These are phyloP conservation scores for Drosophila formosana DNA, from an alignment of 2,888 invertebrate genomes.

Conservation along the genomic window DNA sequence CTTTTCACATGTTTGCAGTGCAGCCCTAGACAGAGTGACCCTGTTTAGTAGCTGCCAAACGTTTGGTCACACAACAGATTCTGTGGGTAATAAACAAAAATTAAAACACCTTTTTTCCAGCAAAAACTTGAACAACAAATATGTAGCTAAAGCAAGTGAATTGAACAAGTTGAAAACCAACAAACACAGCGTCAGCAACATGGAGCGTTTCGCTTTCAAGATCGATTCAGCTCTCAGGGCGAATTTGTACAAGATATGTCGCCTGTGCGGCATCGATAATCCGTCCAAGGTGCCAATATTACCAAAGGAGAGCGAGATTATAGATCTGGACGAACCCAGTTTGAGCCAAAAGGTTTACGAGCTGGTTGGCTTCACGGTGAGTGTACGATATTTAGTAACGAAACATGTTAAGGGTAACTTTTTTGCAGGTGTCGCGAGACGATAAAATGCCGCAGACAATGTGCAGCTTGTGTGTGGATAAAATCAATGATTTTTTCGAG, in stretches of 20 bases:
- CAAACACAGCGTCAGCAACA: slow-evolving; percentile 35
- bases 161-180: slow-evolving; percentile 3
- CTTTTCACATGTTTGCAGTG: not conserved
- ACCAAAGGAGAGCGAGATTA: slow-evolving; percentile 48
- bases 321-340: slow-evolving; percentile 81
- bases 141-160: slow-evolving; percentile 39
- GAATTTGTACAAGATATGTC: slow-evolving; percentile 84
- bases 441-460: slow-evolving; percentile 88
- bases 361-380: slow-evolving; percentile 81
- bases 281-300: slow-evolving; percentile 81
- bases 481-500: slow-evolving; percentile 88
- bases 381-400: not conserved
- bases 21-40: slow-evolving; percentile 41
- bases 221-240: slow-evolving; percentile 83
- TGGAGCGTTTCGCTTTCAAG: slow-evolving; percentile 84
- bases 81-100: slow-evolving; percentile 67
- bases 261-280: slow-evolving; percentile 85
- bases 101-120: slow-evolving; percentile 32
- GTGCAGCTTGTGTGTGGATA: slow-evolving; percentile 87
- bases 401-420: slow-evolving; percentile 1
- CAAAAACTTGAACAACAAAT: slow-evolving; percentile 41
- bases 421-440: slow-evolving; percentile 86
- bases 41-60: not conserved
- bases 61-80: slow-evolving; percentile 38
- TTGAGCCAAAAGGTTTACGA: slow-evolving; percentile 82